Evolutionary conservation across 2,113 vertebrate species (phyloP).

Genomic region (Nipponia nippon): DNA sequence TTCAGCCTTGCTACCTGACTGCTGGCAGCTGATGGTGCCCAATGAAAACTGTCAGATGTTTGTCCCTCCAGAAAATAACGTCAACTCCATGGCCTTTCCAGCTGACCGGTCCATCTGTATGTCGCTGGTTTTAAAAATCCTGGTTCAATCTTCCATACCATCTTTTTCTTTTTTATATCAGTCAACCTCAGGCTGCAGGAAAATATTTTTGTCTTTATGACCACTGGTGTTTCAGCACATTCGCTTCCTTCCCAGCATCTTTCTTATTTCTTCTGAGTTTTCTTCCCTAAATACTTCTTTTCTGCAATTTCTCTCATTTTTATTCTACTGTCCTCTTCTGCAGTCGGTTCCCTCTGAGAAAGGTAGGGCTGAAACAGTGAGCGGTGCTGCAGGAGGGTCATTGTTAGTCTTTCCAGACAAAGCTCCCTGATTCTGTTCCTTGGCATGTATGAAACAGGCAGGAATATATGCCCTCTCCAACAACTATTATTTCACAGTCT

Average conservation of each 20-base stretch:
- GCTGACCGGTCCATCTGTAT: not conserved
- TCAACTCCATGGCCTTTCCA: not conserved
- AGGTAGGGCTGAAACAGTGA: not conserved
- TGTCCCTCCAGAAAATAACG: not conserved
- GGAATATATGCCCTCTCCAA: not conserved
- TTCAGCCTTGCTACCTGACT: not conserved
- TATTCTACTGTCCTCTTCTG: not conserved
- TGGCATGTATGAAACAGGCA: not conserved
- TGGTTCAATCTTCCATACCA: not conserved
- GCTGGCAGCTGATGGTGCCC: not conserved
- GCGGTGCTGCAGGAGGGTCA: not conserved
- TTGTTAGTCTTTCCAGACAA: not conserved
- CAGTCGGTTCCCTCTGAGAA: not conserved
- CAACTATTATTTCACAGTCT: not conserved
- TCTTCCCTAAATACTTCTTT: not conserved
- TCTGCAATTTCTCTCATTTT: not conserved
- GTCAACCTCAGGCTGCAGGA: not conserved
- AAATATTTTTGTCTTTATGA: not conserved
- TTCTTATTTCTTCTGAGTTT: not conserved
- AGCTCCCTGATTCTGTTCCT: not conserved
- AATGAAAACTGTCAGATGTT: not conserved
- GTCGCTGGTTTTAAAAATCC: not conserved
- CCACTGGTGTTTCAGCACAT: not conserved
- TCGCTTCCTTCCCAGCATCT: not conserved
- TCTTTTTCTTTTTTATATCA: not conserved